Conservation (phyloP, 1,140 invertebrate genomes). For the Charaxes varanes region DNA sequence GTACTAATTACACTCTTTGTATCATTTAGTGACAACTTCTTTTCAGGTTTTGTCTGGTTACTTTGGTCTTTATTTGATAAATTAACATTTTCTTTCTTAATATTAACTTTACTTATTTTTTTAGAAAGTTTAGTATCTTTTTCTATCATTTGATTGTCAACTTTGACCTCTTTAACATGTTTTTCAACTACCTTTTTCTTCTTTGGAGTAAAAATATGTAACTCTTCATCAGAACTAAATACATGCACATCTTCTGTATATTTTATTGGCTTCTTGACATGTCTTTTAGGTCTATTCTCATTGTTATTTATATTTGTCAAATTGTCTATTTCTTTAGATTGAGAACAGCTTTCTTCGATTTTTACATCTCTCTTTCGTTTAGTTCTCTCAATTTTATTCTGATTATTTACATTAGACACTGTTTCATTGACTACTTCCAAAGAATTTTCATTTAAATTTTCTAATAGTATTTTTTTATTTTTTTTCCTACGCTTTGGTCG, state of each 20-base stretch:
- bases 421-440: not conserved
- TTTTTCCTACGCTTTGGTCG: constrained; percentile 1
- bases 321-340: constrained; percentile 2
- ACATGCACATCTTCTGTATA: constrained; percentile 47
- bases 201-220: constrained; percentile 60
- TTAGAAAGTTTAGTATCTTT: not conserved
- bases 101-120: too few relatives aligned
- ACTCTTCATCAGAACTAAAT: constrained; percentile 58
- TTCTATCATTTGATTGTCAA: constrained; percentile 3
- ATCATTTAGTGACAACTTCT: constrained; percentile 3
- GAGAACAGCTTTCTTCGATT: constrained; percentile 4
- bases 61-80: constrained; percentile 5
- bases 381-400: constrained; percentile 15
- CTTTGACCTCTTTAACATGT: constrained; percentile 7
- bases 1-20: constrained; percentile 8
- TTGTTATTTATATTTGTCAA: constrained; percentile 6
- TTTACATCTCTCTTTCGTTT: constrained; percentile 30
- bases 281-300: constrained; percentile 45
- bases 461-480: not conserved
- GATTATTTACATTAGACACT: not conserved
- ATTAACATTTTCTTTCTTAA: not conserved
- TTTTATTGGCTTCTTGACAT: constrained; percentile 53
- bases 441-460: not conserved
- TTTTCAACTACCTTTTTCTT: constrained; percentile 46
- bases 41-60: constrained; percentile 12